Conservation (phyloP, 1,140 invertebrate species). For the Lucilia sericata region DNA sequence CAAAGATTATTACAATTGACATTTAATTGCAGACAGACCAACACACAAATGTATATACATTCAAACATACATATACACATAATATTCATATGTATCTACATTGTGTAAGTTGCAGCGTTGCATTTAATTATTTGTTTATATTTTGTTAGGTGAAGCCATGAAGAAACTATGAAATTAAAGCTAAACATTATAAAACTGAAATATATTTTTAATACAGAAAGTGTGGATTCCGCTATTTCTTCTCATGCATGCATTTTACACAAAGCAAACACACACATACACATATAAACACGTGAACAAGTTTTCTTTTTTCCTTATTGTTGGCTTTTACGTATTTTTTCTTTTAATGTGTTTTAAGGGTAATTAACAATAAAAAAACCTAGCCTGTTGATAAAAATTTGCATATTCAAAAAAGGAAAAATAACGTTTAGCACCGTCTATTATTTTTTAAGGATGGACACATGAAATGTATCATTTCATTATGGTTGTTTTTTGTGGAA, state of each 20-base stretch:
- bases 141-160: not conserved
- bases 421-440: no score
- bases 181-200: not conserved
- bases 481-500: not conserved
- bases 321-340: not conserved
- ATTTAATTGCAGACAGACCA: no score
- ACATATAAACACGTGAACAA: constrained; percentile 1
- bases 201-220: not conserved
- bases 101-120: not conserved
- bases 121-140: not conserved
- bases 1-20: no score
- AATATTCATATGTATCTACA: no score
- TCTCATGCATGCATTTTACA: constrained; percentile 20
- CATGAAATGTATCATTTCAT: not conserved
- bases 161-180: not conserved
- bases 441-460: no score
- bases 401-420: no score
- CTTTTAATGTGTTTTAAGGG: not conserved
- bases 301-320: constrained; percentile 6
- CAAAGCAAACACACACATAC: not conserved
- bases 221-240: constrained; percentile 2
- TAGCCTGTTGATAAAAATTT: not conserved
- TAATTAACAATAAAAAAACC: not conserved
- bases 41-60: no score
- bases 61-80: no score